These are phyloP conservation scores for Gambusia holbrooki DNA, from an alignment of 2,113 vertebrate genomes.

Conservation along the genomic window DNA sequence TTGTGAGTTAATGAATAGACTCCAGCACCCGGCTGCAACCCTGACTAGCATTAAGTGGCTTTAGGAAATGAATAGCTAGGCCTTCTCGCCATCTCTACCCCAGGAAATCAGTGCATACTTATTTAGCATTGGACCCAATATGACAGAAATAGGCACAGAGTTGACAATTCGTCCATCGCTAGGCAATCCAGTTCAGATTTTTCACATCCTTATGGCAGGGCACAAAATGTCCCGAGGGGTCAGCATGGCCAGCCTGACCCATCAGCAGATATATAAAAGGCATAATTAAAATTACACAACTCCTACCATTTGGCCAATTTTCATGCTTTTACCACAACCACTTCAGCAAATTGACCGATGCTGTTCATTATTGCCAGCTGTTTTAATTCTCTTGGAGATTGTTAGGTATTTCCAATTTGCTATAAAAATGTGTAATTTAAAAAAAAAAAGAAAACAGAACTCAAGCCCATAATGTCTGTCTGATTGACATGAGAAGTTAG, in stretches of 20 bases:
- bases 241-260: neutral
- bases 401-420: neutral
- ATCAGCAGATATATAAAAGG: neutral
- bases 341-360: neutral
- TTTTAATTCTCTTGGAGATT: neutral
- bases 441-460: neutral
- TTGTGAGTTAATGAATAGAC: too few species aligned
- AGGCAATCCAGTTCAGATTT: neutral
- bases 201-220: neutral
- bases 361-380: neutral
- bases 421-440: neutral
- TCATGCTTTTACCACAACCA: neutral
- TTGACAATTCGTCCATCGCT: neutral
- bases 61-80: neutral
- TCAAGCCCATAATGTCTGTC: neutral
- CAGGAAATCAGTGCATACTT: neutral
- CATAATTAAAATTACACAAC: neutral
- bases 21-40: too few species aligned
- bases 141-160: neutral
- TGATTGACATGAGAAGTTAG: slow-evolving; percentile 32
- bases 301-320: neutral
- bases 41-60: too few species aligned
- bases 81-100: neutral
- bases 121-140: neutral
- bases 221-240: too few species aligned